Base-by-base conservation (phyloP, 2,113 vertebrate species). In the Pelusios castaneus region DNA sequence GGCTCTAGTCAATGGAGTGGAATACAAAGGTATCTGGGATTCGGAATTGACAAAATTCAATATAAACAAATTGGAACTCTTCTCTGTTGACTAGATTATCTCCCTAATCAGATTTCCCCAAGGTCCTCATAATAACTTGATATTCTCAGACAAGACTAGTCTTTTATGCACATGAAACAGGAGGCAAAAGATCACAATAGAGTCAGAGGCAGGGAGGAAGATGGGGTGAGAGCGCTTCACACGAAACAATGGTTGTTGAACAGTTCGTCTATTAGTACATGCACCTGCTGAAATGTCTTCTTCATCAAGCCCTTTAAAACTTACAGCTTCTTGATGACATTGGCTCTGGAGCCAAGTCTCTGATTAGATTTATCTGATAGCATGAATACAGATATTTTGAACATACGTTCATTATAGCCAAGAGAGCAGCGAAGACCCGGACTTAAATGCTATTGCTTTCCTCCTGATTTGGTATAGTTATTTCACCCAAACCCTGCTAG, bases 61-160 rank as follows among this genome's bases (percentile, higher is more conserved):
- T 96, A 97, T 97, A 96, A 97, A 95, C 97, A 98, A 97, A 97
- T 97, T 94, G 97, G 91, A 96, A 92, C 96, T 96, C 96, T 96
- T 95, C 93, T 89, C 93, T 84, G 90, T 95, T 92, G 95, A 97
- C 95, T 94, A 95, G 97, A 97, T 97, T 96, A 97, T 95, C 96
- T 91, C 94, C 95, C 96, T 94, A 95, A 97, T 97, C 97, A 97
- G 95, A 97, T 97, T 96, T 97, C 97, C 97, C 97, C 91, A 96
- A 97, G 97, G 97, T 95, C 92, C 89, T 93, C 94, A 96, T 96
- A 96, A 97, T 95, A 96, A 96, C 38, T 80, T 95, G 97, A 96
- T 95, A 95, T 95, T 95, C 94, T 95, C 89, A 91, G 92, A 87
- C 76, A 84, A 95, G 82, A 95, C 94, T 93, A 90, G 95, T 92